Base-by-base conservation (phyloP, 2,888 invertebrate genomes). In the Baccha elongata region DNA sequence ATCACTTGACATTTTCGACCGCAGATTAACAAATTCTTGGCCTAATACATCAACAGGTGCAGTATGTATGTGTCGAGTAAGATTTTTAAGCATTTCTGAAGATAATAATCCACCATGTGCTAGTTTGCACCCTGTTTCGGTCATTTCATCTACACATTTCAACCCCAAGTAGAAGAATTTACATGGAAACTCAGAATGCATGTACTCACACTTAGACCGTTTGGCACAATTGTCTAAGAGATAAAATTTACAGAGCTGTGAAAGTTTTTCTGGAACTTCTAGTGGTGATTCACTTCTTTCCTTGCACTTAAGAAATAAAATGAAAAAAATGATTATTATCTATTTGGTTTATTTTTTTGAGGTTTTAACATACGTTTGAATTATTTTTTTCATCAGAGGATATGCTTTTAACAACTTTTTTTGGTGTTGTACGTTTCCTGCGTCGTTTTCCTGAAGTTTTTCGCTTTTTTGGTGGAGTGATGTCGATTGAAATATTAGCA, bases 151-250 rank as follows among this genome's bases (percentile, higher is more conserved):
- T 32, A 50, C 53, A 44, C 83, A 83, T 3, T 44, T 42, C 4
- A 78, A n/a, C 1, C 72, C 83, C 68, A 78, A 52, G 50, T 83
- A 78, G 29, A 62, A 83, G 44, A 58, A 83, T 13, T 83, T 83
- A 23, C 83, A 83, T 0, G 83, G 83, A 40, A 83, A 83, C 37
- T 83, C 68, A 7, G 83, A 83, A 13, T 83, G 83, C 83, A 83
- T 83, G 13, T 83, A 83, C 64, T 78, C 73, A 50, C 83, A 83
- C 1, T 8, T 42, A 5, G 7, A 29, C 3, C 42, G 50, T 52
- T 78, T 83, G 13, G 58, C 72, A 11, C 83, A 83, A 10, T 48
- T 40, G 6, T 64, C 44, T 68, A 55, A 44, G 0, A 78, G n/a
- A 19, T 78, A 83, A 40, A 83, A 83, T 29, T 83, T 83, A 29